These are phyloP conservation scores for Thalassophryne amazonica DNA, from an alignment of 2,797 vertebrate genomes.

Conservation along the genomic window DNA sequence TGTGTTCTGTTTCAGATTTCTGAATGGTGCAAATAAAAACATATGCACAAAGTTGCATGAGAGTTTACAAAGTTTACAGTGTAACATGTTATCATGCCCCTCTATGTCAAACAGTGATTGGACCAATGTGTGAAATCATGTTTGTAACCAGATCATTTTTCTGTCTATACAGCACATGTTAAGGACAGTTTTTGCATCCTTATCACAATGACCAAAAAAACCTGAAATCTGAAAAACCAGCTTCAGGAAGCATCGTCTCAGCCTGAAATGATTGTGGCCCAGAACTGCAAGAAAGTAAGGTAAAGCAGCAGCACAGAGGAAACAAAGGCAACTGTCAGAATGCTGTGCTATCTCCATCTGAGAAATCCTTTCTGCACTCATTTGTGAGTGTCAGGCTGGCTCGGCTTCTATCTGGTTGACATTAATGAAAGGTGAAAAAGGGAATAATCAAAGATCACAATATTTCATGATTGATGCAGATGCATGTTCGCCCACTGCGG, in stretches of 20 bases:
- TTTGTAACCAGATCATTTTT: constrained; percentile 11
- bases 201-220: constrained; percentile 43
- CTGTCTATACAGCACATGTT: constrained; percentile 40
- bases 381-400: constrained; percentile 43
- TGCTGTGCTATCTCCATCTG: constrained; percentile 43
- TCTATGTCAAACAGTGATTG: neutral
- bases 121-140: neutral
- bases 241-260: constrained; percentile 20
- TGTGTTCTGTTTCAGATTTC: too few relatives aligned
- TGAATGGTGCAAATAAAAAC: too few relatives aligned
- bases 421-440: constrained; percentile 75
- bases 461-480: constrained; percentile 69
- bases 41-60: too few relatives aligned
- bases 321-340: constrained; percentile 61
- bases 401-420: constrained; percentile 59
- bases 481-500: constrained; percentile 42
- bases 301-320: constrained; percentile 38
- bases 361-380: constrained; percentile 37
- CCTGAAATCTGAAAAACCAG: constrained; percentile 26
- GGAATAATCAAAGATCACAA: constrained; percentile 77
- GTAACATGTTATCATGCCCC: too few relatives aligned
- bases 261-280: constrained; percentile 56
- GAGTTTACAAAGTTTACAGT: too few relatives aligned
- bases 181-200: constrained; percentile 52
- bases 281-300: constrained; percentile 42